Conservation (phyloP, 2,888 invertebrate genomes). For the Seira ritae region DNA sequence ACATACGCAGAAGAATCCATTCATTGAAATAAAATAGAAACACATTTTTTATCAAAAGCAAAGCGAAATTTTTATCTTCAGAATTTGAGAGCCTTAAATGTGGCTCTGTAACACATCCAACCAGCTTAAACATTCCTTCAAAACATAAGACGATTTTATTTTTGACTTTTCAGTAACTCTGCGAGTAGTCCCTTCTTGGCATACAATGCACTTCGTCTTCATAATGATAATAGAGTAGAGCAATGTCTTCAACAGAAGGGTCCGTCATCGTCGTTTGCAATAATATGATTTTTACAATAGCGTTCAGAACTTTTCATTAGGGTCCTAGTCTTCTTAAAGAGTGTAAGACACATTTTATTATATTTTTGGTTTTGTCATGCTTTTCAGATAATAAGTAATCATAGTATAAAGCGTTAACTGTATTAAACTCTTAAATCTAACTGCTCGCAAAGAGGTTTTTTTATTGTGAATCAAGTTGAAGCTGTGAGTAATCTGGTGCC, state of each 20-base stretch:
- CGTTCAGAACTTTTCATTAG: neutral
- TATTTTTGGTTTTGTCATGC: neutral
- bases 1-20: slow-evolving; percentile 30
- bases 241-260: neutral
- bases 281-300: neutral
- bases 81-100: neutral
- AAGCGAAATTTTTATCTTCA: neutral
- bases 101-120: neutral
- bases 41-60: neutral
- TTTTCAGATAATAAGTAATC: neutral
- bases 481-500: neutral
- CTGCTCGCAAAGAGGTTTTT: neutral
- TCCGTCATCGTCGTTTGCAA: neutral
- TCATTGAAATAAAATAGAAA: slow-evolving; percentile 6
- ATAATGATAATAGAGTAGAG: neutral
- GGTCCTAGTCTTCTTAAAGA: neutral
- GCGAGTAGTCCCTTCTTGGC: neutral
- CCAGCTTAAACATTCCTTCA: slow-evolving; percentile 13
- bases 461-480: neutral
- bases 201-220: neutral
- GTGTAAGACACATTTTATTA: neutral
- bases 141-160: slow-evolving; percentile 14
- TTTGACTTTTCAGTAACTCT: slow-evolving; percentile 8
- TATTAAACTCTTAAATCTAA: neutral
- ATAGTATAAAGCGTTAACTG: neutral